Percentiles rank a stretch among this genome's conserved stretches.
Conservation (phyloP, 2,113 vertebrate species). For the Apodemus speciosus region DNA sequence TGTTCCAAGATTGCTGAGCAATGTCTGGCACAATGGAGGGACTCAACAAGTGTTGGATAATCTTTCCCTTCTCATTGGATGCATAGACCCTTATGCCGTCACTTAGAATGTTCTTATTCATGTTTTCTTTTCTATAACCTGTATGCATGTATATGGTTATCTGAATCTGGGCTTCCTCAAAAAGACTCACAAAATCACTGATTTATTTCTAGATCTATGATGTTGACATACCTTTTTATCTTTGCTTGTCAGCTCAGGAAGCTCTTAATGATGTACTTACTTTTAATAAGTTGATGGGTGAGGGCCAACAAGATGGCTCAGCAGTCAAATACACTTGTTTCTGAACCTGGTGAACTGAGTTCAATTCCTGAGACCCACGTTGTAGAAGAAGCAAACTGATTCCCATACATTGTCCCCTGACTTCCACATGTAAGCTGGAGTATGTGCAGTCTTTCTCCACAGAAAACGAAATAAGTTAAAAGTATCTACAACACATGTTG, state of each 20-base stretch:
- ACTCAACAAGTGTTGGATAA: conserved; percentile 42
- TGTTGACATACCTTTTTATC: not conserved
- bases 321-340: too few species aligned
- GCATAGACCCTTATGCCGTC: not conserved
- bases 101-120: not conserved
- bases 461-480: not conserved
- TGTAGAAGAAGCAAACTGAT: not conserved
- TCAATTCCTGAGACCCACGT: not conserved
- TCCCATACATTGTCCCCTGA: not conserved
- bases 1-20: not conserved
- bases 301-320: not conserved
- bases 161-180: not conserved
- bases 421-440: not conserved
- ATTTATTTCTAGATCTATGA: too few species aligned
- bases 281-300: not conserved
- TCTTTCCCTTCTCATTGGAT: conserved; percentile 10
- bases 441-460: too few species aligned
- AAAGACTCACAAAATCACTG: not conserved
- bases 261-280: not conserved
- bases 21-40: not conserved
- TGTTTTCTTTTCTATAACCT: not conserved
- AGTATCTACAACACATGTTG: not conserved
- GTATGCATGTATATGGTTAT: not conserved
- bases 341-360: not conserved
- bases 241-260: not conserved